Base-by-base conservation (phyloP, 2,888 invertebrate species). In the Agriopis marginaria region DNA sequence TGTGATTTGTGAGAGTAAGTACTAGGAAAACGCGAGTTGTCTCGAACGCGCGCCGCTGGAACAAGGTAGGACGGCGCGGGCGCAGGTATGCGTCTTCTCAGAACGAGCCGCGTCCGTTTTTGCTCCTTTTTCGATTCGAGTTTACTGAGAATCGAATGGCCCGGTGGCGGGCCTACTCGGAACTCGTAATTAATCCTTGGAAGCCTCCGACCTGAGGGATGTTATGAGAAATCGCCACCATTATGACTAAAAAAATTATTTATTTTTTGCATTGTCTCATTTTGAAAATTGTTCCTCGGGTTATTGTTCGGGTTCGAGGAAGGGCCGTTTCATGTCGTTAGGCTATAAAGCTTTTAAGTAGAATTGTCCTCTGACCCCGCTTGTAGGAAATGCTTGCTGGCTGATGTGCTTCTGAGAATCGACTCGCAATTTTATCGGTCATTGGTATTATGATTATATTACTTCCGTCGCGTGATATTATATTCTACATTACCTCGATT, bases 151-250 rank as follows among this genome's bases (percentile, higher is more conserved):
- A 94, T 86, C 89, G 89, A 89, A 92, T 90, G 91, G 91, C 89
- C 91, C 89, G 92, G 92, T 92, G 93, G 92, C 91, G 90, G 90
- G 79, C 87, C 91, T 94, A 94, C 93, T 91, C 89, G 89, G 93
- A 94, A 94, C 92, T 87, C 91, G 89, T 94, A 94, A 93, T 94
- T 93, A 93, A 93, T 93, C 93, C 93, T 89, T 89, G 89, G 93
- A 93, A 93, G 91, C 93, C 93, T 94, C 86, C 91, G 79, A 90
- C 87, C 88, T 88, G 83, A 91, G 91, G 93, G 91, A 90, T 91
- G 92, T 90, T 91, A 89, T 89, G 88, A 92, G 92, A 92, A 91
- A 92, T 91, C 89, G 87, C 88, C 85, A 85, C 82, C 85, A 85
- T 90, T 90, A 89, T 89, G 87, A 85, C 84, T 86, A 75, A 76